Conservation (phyloP, 2,888 invertebrate species). For the Lampropteryx suffumata region DNA sequence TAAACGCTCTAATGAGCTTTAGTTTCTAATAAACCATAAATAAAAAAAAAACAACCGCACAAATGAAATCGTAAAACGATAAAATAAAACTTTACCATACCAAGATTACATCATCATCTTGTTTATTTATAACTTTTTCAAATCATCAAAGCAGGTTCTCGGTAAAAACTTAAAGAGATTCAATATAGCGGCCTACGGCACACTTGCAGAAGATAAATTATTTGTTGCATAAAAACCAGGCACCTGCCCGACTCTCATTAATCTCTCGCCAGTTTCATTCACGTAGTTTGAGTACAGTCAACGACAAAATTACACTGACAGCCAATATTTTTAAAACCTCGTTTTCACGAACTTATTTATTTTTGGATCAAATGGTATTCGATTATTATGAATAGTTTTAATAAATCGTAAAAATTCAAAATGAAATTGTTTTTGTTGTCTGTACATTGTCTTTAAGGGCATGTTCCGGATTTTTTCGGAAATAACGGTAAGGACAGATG, state of each 20-base stretch:
- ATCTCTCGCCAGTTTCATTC: slow-evolving; percentile 21
- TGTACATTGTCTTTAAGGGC: background rate
- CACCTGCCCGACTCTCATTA: slow-evolving; percentile 28
- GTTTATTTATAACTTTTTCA: too few species aligned
- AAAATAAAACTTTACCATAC: too few species aligned
- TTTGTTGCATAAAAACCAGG: slow-evolving; percentile 21
- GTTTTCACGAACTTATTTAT: too few species aligned
- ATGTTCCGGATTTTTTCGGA: slow-evolving; percentile 16
- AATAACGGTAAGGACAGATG: slow-evolving; percentile 18
- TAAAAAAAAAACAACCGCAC: too few species aligned
- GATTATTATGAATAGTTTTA: too few species aligned
- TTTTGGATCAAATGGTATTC: too few species aligned
- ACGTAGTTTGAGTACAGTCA: slow-evolving; percentile 2
- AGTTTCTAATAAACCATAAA: too few species aligned
- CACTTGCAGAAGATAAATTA: slow-evolving; percentile 26
- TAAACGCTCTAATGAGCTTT: too few species aligned
- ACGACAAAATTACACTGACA: background rate
- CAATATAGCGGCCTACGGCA: slow-evolving; percentile 6
- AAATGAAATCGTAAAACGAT: too few species aligned
- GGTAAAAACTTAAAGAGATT: slow-evolving; percentile 15
- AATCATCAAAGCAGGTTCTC: slow-evolving; percentile 1
- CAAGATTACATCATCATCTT: too few species aligned
- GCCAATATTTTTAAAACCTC: too few species aligned
- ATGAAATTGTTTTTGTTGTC: slow-evolving; percentile 3
- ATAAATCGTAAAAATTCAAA: too few species aligned